Evolutionary conservation across 2,113 vertebrate species (phyloP).

Genomic region (Pseudorectes ferrugineus): DNA sequence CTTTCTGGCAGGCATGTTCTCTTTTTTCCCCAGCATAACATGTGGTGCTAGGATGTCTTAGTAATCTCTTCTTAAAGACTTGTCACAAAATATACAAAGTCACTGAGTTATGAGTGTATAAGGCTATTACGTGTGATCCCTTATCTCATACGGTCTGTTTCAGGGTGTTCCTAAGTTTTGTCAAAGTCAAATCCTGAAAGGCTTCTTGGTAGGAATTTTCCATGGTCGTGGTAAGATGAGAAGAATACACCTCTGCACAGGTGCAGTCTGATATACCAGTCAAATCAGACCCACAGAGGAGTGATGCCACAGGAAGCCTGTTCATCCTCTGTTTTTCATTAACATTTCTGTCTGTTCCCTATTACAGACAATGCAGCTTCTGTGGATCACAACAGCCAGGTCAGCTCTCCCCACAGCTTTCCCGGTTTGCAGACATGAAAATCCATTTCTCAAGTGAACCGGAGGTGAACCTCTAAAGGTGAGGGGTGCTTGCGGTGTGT

Average conservation of each 20-base stretch:
- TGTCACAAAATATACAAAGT: neutral
- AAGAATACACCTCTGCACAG: neutral
- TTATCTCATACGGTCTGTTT: neutral
- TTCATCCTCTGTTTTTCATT: neutral
- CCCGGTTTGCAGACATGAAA: neutral
- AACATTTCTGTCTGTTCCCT: neutral
- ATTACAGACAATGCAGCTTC: neutral
- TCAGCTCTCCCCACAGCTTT: neutral
- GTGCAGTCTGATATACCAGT: neutral
- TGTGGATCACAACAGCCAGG: neutral
- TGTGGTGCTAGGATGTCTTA: neutral
- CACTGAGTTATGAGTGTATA: neutral
- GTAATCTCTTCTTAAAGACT: neutral
- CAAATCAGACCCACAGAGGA: neutral
- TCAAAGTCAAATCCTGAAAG: neutral
- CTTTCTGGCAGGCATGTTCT: neutral
- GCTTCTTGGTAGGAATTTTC: neutral
- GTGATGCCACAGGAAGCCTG: neutral
- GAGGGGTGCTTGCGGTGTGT: accelerated
- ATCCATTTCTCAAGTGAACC: neutral
- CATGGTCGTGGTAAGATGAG: neutral
- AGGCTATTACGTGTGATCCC: neutral
- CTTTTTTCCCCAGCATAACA: neutral
- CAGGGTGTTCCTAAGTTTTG: neutral
- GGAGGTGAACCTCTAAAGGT: neutral